Evolutionary conservation across 2,888 invertebrate genomes (phyloP), one percentile per base, ranked within the genome.

Genomic region (Pyrrhopygopsis socrates): DNA sequence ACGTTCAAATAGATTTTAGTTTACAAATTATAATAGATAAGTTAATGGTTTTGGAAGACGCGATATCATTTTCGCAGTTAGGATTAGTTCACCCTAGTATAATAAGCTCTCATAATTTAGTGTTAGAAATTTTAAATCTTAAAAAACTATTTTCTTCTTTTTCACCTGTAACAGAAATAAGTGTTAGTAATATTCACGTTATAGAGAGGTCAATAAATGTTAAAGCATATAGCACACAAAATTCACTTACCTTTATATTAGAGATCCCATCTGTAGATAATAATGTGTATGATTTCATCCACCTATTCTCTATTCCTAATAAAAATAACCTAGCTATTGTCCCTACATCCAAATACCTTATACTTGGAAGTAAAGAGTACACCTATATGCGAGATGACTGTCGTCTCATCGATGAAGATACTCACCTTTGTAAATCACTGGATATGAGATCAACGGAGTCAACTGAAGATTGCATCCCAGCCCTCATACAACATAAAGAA

Each of bases 331-430:
- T 79, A 41, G 79, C 79, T 8, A 24, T 78, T 75, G 63, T 79
- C 9, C 83, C 83, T 45, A 83, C 54, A 60, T 83, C 83, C 81
- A 85, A 85, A 83, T 83, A 77, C 84, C 84, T 88, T 41, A 83
- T 70, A 79, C 79, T 87, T 84, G 87, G 87, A 63, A 84, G 84
- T 27, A 76, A 82, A 71, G 84, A 84, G 76, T 86, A 83, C 77
- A n/a, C 77, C 20, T 77, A 84, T 70, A 6, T 74, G 45, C 71
- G 78, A 20, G 68, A 68, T 24, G 68, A 68, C 34, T 68, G 68
- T 41, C 68, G 41, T 24, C 68, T 20, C 38, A 34, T 30, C 34
- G 20, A 38, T 58, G 77, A 77, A 77, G 77, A 77, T 13, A 67
- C 50, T 15, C 67, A 77, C 50, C 65, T 77, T 9, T 77, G 77